Evolutionary conservation across 1,140 invertebrate species (phyloP).

Genomic region (Diplogasteroides magnus): DNA sequence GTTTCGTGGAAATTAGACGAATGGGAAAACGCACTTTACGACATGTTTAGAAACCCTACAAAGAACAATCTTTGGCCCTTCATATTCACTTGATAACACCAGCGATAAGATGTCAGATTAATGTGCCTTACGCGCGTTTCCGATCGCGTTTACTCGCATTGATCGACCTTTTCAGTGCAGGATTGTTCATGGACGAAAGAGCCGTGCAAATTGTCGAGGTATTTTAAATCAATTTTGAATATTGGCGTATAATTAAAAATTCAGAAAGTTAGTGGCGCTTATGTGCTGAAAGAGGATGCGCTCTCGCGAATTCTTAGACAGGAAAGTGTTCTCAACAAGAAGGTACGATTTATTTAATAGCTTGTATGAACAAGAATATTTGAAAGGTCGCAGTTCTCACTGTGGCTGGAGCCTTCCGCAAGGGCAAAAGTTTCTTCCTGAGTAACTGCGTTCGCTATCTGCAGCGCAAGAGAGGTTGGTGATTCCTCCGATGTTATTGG

Average conservation of each 20-base stretch:
- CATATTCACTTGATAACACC: no score
- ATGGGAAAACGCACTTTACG: no score
- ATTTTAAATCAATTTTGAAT: neutral
- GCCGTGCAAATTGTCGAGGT: neutral
- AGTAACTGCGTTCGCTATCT: conserved; percentile 80
- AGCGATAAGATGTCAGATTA: no score
- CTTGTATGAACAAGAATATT: neutral
- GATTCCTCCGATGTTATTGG: no score
- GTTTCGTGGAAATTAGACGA: no score
- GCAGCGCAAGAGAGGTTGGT: neutral
- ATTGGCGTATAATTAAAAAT: neutral
- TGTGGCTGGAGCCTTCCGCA: conserved; percentile 85
- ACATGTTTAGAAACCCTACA: no score
- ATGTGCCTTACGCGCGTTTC: no score
- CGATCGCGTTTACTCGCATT: no score
- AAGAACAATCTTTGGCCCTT: no score
- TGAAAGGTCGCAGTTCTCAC: conserved; percentile 77
- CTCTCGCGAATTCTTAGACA: neutral
- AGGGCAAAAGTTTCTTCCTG: conserved; percentile 83
- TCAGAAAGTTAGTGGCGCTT: neutral
- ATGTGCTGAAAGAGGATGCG: neutral
- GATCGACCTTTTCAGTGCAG: no score
- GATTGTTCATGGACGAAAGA: no score
- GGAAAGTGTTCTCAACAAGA: neutral
- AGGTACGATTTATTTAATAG: neutral